Evolutionary conservation across 2,113 vertebrate species (phyloP).

Genomic region (Vireo altiloquus): DNA sequence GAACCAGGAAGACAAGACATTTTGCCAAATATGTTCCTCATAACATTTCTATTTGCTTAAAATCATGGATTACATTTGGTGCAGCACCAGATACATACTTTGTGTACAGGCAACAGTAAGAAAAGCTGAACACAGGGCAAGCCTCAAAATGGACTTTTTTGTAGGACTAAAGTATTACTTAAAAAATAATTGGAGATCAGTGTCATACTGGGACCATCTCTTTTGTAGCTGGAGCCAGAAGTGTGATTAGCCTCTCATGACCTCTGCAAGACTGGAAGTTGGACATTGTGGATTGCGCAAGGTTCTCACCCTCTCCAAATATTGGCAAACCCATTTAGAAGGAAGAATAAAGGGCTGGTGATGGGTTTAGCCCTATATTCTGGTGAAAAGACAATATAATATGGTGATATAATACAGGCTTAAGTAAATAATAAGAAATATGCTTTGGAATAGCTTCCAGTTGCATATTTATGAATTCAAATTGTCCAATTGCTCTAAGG

Average conservation of each 20-base stretch:
- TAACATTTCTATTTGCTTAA: background rate
- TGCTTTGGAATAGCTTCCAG: background rate
- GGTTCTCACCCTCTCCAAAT: background rate
- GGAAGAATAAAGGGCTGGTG: background rate
- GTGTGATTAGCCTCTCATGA: background rate
- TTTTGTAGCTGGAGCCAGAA: background rate
- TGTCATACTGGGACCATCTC: accelerated
- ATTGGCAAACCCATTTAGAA: background rate
- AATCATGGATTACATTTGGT: background rate
- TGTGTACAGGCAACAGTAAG: background rate
- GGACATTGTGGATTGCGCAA: background rate
- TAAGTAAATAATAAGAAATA: background rate
- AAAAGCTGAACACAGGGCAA: background rate
- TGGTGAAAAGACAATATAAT: background rate
- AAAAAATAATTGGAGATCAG: background rate
- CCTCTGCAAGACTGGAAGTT: background rate
- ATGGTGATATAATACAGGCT: background rate
- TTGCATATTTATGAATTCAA: background rate
- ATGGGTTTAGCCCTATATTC: background rate
- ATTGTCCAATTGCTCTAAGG: background rate
- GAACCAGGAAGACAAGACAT: background rate
- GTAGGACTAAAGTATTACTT: background rate
- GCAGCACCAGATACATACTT: background rate
- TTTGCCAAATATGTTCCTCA: background rate
- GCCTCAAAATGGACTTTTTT: background rate